phyloP scores from a whole-genome alignment of 1,140 invertebrate species.

The Galleria mellonella region DNA sequence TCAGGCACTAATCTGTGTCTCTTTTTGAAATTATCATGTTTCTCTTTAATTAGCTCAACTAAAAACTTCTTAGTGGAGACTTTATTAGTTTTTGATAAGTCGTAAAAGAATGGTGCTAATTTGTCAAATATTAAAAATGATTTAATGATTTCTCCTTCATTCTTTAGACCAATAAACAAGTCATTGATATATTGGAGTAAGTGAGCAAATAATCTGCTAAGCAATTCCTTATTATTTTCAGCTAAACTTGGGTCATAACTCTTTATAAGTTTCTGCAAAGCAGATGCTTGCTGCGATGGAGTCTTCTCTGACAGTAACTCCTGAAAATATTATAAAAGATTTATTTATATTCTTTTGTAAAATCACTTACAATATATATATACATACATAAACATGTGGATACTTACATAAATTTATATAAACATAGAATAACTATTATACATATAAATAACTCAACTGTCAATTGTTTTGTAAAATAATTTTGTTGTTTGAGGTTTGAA shows the following conservation, averaged over 20 bases:
- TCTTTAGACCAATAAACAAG: slow-evolving; percentile 69
- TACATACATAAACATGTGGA: too few species aligned
- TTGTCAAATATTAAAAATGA: slow-evolving; percentile 78
- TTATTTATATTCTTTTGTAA: too few species aligned
- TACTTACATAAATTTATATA: too few species aligned
- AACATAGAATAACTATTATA: too few species aligned
- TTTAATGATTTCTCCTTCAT: slow-evolving; percentile 66
- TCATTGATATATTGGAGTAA: slow-evolving; percentile 86
- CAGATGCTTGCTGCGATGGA: slow-evolving; percentile 78
- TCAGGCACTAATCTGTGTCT: slow-evolving; percentile 79
- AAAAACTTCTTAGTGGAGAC: slow-evolving; percentile 79
- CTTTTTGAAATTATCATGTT: slow-evolving; percentile 80
- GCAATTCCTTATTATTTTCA: slow-evolving; percentile 84
- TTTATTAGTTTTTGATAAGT: slow-evolving; percentile 82
- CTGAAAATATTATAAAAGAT: slow-evolving; percentile 38
- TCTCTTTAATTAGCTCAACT: slow-evolving; percentile 82
- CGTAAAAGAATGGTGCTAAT: slow-evolving; percentile 82
- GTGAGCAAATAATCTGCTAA: slow-evolving; percentile 82
- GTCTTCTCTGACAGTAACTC: slow-evolving; percentile 77
- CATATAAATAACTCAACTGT: too few species aligned
- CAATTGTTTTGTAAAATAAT: too few species aligned
- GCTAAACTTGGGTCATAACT: slow-evolving; percentile 87
- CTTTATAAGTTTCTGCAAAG: slow-evolving; percentile 89
- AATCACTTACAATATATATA: too few species aligned
- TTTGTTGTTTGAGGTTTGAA: too few species aligned